Evolutionary conservation across 92 coral and sea anemone genomes (phyloP).

Genomic region (Isaurus tuberculatus): DNA sequence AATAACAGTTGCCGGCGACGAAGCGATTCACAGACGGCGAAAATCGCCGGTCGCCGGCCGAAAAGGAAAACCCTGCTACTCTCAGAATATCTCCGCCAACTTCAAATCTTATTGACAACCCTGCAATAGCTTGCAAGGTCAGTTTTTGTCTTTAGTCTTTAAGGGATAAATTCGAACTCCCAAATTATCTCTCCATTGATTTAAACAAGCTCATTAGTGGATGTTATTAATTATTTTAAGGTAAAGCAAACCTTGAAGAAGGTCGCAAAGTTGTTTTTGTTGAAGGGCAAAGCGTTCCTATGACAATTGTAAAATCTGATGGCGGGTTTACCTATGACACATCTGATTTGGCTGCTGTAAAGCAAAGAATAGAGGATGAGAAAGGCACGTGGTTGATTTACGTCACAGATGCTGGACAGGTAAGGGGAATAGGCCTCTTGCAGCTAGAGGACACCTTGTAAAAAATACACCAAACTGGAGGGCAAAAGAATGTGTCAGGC

Average conservation of each 20-base stretch:
- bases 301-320: slow-evolving; percentile 96
- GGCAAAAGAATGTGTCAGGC: too few species aligned
- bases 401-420: slow-evolving; percentile 98
- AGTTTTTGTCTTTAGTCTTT: too few species aligned
- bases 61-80: too few species aligned
- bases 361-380: slow-evolving; percentile 87
- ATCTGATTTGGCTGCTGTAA: slow-evolving; percentile 91
- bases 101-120: too few species aligned
- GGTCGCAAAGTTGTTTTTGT: slow-evolving; percentile 97
- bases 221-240: slow-evolving; percentile 36
- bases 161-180: too few species aligned
- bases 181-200: too few species aligned
- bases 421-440: slow-evolving; percentile 9
- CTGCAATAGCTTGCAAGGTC: too few species aligned
- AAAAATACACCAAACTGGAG: too few species aligned
- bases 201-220: background rate
- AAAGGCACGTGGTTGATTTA: slow-evolving; percentile 93
- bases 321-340: slow-evolving; percentile 98
- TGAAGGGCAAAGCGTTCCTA: slow-evolving; percentile 77
- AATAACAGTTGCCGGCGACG: too few species aligned
- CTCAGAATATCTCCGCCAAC: too few species aligned
- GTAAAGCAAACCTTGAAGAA: slow-evolving; percentile 82
- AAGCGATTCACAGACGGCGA: too few species aligned
- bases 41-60: too few species aligned
- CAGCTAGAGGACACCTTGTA: background rate